These are phyloP conservation scores for Tenrec ecaudatus DNA, from an alignment of 2,113 vertebrate genomes.

Conservation along the genomic window DNA sequence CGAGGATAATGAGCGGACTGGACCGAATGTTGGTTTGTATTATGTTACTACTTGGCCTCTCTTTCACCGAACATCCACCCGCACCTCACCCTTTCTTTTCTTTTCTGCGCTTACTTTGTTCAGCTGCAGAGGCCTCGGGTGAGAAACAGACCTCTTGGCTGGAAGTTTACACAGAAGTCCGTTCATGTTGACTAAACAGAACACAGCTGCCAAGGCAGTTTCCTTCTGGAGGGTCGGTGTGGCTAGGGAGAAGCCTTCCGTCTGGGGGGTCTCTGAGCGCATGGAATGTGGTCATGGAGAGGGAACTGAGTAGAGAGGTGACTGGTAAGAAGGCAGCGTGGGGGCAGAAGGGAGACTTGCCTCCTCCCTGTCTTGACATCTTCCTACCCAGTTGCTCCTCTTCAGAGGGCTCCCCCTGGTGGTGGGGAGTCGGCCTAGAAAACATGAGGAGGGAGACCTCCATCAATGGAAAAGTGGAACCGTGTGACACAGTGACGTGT, in stretches of 20 bases:
- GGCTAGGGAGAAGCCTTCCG: too few species aligned
- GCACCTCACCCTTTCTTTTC: background rate
- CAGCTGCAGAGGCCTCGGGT: background rate
- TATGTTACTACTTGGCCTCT: too few species aligned
- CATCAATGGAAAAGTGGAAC: too few species aligned
- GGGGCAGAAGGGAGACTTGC: too few species aligned
- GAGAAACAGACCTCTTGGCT: background rate
- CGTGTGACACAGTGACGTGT: background rate
- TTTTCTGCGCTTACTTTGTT: fast-evolving
- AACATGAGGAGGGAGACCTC: background rate
- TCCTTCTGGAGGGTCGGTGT: fast-evolving
- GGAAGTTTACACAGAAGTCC: background rate
- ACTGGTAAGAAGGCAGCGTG: background rate
- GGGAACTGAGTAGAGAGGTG: background rate
- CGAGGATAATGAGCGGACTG: background rate
- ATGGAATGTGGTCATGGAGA: background rate
- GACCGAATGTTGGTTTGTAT: background rate
- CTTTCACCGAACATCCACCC: too few species aligned
- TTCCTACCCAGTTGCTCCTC: fast-evolving
- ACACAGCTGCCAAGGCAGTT: background rate
- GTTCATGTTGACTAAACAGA: background rate
- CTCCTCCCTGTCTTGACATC: background rate
- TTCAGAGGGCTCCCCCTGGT: fast-evolving
- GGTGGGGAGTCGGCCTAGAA: background rate
- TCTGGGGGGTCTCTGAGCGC: background rate